Evolutionary conservation across 2,797 vertebrate genomes (phyloP).

Genomic region (Paratrypauchen microcephalus): DNA sequence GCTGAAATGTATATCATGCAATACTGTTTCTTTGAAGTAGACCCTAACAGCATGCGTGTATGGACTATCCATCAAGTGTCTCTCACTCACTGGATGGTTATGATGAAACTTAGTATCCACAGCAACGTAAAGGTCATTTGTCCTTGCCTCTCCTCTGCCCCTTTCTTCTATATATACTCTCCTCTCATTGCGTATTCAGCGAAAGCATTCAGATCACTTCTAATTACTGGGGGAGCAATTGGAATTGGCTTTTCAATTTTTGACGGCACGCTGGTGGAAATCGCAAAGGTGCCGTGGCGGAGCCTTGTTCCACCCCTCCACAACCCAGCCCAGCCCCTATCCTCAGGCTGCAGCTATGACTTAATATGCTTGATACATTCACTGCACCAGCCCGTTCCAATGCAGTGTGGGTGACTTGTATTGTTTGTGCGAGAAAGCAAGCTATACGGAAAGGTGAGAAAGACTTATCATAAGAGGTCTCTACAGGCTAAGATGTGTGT

Average conservation of each 20-base stretch:
- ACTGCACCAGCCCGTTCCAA: slow-evolving; percentile 53
- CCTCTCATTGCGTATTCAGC: slow-evolving; percentile 66
- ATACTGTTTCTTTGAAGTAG: slow-evolving; percentile 11
- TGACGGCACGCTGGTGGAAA: slow-evolving; percentile 69
- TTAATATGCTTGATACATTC: slow-evolving; percentile 73
- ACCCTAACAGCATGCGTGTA: neutral
- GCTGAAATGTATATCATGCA: neutral
- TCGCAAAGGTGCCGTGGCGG: slow-evolving; percentile 45
- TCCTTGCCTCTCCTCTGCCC: slow-evolving; percentile 52
- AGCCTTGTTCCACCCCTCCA: slow-evolving; percentile 16
- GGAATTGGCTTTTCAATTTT: slow-evolving; percentile 82
- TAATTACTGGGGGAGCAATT: slow-evolving; percentile 76
- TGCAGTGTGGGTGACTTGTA: slow-evolving; percentile 41
- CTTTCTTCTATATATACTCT: slow-evolving; percentile 33
- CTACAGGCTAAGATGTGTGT: slow-evolving; percentile 38
- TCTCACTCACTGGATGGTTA: slow-evolving; percentile 34
- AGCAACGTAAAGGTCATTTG: slow-evolving; percentile 45
- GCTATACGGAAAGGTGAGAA: slow-evolving; percentile 21
- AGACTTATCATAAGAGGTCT: slow-evolving; percentile 48
- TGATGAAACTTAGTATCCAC: slow-evolving; percentile 22
- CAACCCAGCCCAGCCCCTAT: slow-evolving; percentile 15
- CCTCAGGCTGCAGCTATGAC: slow-evolving; percentile 42
- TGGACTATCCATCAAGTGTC: neutral
- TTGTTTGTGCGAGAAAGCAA: slow-evolving; percentile 31
- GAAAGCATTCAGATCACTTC: slow-evolving; percentile 70